Percentiles rank a stretch among this genome's conserved stretches.
Conservation (phyloP, 2,797 vertebrate genomes). For the Phrynocephalus vlangalii region DNA sequence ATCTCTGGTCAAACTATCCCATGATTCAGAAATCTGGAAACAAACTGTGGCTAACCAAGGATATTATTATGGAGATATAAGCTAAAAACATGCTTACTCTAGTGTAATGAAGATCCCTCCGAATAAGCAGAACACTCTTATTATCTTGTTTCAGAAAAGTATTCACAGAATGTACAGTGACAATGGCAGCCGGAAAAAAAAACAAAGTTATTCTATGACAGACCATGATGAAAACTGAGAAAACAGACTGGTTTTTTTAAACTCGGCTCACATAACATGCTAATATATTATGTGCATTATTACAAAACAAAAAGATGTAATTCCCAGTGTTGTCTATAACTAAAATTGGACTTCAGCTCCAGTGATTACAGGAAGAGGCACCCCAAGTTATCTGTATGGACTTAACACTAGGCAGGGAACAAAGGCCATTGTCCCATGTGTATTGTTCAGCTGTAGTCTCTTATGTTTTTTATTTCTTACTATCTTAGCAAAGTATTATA, state of each 20-base stretch:
- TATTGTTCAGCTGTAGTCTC: neutral
- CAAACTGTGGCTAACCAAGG: neutral
- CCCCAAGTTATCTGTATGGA: no score
- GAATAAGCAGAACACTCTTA: neutral
- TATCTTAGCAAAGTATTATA: no score
- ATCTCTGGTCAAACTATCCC: neutral
- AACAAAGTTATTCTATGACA: neutral
- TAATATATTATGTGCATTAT: no score
- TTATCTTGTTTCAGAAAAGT: neutral
- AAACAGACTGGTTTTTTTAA: neutral
- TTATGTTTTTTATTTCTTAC: neutral
- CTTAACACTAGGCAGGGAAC: neutral
- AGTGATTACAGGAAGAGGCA: neutral
- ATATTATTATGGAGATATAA: neutral
- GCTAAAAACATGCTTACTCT: neutral
- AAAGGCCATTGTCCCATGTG: neutral
- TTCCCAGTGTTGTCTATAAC: constrained; percentile 3
- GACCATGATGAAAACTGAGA: neutral
- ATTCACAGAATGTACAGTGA: neutral
- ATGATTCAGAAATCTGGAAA: neutral
- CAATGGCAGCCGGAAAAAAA: accelerated
- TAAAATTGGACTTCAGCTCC: neutral
- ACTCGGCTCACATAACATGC: neutral
- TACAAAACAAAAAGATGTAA: neutral
- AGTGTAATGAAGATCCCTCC: neutral